Conservation (phyloP, 2,113 vertebrate genomes). For the Hystrix brachyura region DNA sequence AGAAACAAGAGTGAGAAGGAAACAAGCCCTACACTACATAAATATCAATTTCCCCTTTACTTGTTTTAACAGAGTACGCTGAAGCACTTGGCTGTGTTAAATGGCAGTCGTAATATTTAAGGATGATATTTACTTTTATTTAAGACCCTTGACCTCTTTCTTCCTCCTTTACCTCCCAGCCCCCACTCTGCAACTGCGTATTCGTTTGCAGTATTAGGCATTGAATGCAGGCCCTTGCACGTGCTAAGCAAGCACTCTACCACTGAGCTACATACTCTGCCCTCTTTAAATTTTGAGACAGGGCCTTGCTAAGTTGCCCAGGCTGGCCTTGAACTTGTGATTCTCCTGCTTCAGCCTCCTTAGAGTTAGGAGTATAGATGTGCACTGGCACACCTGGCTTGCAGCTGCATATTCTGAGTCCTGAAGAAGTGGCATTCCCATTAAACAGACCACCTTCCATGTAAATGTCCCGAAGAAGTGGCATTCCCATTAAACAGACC, state of each 20-base stretch:
- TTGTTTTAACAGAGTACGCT: background rate
- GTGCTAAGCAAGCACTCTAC: background rate
- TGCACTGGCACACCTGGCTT: background rate
- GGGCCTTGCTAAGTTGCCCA: background rate
- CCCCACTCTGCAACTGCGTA: background rate
- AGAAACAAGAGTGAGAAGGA: background rate
- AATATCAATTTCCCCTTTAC: background rate
- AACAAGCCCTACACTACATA: background rate
- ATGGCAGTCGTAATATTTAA: background rate
- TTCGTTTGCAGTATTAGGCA: background rate
- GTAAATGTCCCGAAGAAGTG: background rate
- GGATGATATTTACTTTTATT: background rate
- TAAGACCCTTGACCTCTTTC: background rate
- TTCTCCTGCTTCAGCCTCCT: background rate
- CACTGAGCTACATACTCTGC: background rate
- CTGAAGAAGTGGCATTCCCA: background rate
- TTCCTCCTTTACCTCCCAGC: background rate
- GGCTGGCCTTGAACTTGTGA: background rate
- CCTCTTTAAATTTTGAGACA: background rate
- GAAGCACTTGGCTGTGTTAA: background rate
- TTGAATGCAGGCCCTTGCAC: background rate
- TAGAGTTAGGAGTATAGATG: background rate
- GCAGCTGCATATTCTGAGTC: background rate
- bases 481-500: background rate
- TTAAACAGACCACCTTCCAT: background rate